Evolutionary conservation across 2,888 invertebrate genomes (phyloP), one percentile per base, ranked within the genome.

Genomic region (Thymelicus acteon): DNA sequence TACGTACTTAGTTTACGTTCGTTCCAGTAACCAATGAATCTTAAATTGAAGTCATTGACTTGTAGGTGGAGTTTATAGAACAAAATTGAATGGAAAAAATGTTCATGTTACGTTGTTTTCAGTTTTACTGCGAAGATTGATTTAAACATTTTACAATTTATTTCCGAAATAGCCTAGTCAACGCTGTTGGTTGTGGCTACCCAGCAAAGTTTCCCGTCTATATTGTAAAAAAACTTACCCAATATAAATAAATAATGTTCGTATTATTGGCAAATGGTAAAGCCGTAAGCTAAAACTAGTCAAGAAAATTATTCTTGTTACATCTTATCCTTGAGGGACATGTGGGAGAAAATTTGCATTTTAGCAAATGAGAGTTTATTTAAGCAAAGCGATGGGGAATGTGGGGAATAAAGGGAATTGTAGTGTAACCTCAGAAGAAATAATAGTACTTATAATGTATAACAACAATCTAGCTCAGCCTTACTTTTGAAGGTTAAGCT

Each of bases 321-420:
- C 44, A 40, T 60, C 60, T 60, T n/a, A 60, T n/a, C 44, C 60
- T 15, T 24, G 24, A n/a, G 61, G 24, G 24, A 61, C 24, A 61
- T 61, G 13, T 61, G 61, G n/a, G 24, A 47, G 61, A 44, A 61
- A 47, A 61, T 61, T 47, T n/a, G 61, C 47, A 61, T 61, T 61
- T 61, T 61, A 47, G 24, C 61, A 61, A 61, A 61, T 61, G 61
- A 61, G 40, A 60, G 39, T 60, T 60, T 60, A 44, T 19, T 12
- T 60, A 60, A 52, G 19, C 31, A 44, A 44, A 12, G 15, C 44
- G 10, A 10, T 19, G 6, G 60, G 60, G 60, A 19, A 60, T 31
- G 3, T 19, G 6, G 60, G 60, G 60, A 19, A 60, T 60, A 44
- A 19, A 60, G 44, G n/a, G 39, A 60, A 40, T 8, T 39, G 58